Evolutionary conservation across 2,113 vertebrate species (phyloP).

Genomic region (Vulpes ferrilata): DNA sequence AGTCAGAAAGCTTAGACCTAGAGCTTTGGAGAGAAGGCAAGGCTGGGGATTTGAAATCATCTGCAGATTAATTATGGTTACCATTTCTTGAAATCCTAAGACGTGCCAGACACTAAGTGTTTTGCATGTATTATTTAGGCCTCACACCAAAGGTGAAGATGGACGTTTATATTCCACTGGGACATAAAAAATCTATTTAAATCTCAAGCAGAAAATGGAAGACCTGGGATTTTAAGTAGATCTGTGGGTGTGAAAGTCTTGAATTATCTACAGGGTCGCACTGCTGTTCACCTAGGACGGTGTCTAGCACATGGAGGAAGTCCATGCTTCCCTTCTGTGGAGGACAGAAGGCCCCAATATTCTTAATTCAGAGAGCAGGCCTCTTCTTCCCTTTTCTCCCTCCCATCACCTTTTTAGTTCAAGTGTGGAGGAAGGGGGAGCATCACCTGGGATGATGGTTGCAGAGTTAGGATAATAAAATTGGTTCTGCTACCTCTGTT

Average conservation of each 20-base stretch:
- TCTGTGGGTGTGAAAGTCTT: not conserved
- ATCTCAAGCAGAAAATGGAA: not conserved
- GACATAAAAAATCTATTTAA: not conserved
- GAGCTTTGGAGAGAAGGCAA: not conserved
- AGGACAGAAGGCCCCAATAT: not conserved
- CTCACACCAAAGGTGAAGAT: not conserved
- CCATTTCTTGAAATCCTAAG: not conserved
- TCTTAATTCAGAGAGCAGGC: not conserved
- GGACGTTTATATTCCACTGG: not conserved
- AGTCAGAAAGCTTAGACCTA: not conserved
- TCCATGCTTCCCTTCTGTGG: not conserved
- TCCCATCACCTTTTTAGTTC: not conserved
- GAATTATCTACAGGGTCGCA: not conserved
- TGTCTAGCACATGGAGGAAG: not conserved
- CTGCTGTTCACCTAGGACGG: not conserved
- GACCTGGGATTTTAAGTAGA: not conserved
- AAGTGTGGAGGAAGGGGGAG: not conserved
- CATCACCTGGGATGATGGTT: not conserved
- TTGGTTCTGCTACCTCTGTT: not conserved
- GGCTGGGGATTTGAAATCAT: not conserved
- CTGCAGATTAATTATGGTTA: not conserved
- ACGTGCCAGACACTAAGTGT: not conserved
- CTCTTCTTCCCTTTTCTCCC: not conserved
- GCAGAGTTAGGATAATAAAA: not conserved
- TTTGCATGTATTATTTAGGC: not conserved